Conservation (phyloP, 2,113 vertebrate species). For the Cinclus cinclus region DNA sequence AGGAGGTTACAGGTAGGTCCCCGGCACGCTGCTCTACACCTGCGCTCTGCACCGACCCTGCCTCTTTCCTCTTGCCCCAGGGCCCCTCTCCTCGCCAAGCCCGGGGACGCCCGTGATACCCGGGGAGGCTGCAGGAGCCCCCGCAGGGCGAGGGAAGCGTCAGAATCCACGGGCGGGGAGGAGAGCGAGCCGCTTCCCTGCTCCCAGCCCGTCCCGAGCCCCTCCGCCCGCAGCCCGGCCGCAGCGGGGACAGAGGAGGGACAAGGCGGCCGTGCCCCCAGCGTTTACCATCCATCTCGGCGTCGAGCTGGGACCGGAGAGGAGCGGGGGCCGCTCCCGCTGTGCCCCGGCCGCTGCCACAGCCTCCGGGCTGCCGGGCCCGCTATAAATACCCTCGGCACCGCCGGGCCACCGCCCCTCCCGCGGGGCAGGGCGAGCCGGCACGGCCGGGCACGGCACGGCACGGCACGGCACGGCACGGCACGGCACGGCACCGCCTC, state of each 20-base stretch:
- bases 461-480: too few species aligned
- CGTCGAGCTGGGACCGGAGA: background rate
- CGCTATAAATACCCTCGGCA: conserved; percentile 41
- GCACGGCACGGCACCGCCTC: background rate
- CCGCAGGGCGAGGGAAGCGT: too few species aligned
- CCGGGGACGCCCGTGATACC: fast-evolving
- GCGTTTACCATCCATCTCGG: conserved; percentile 61
- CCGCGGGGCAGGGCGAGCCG: background rate
- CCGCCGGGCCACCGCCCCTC: background rate
- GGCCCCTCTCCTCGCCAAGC: background rate
- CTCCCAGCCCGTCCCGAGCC: background rate
- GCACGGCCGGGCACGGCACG: background rate
- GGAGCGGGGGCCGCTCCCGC: background rate
- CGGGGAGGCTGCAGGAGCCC: background rate
- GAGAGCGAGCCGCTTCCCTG: too few species aligned
- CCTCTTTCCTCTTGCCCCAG: background rate
- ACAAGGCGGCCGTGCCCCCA: background rate
- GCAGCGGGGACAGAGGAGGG: too few species aligned
- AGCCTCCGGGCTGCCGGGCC: background rate
- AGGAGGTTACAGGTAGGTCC: background rate
- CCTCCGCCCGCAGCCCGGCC: background rate
- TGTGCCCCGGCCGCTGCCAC: background rate
- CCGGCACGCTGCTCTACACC: background rate
- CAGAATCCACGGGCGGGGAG: background rate
- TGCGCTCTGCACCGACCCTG: background rate